Conservation (phyloP, 2,797 vertebrate genomes). For the Acrocephalus scirpaceus region DNA sequence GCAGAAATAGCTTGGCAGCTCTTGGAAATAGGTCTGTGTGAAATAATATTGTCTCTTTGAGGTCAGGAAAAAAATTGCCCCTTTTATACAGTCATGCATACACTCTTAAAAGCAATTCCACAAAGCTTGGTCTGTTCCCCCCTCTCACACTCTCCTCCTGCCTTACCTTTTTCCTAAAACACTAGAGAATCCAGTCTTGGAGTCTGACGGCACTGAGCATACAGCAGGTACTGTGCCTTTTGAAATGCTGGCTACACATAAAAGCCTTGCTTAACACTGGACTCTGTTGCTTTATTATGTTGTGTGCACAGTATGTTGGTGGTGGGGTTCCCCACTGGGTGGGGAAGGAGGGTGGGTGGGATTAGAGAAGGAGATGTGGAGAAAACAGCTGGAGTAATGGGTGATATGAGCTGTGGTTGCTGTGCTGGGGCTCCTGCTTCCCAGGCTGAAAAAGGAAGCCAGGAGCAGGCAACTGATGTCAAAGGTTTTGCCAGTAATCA, state of each 20-base stretch:
- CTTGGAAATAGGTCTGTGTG: constrained; percentile 56
- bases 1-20: constrained; percentile 49
- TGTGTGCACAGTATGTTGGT: not conserved
- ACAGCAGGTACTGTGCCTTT: constrained; percentile 59
- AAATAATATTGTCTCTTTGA: constrained; percentile 71
- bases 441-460: not conserved
- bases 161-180: constrained; percentile 60
- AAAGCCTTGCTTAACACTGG: constrained; percentile 27
- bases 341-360: not conserved
- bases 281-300: constrained; percentile 35
- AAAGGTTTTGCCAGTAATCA: not conserved
- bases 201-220: constrained; percentile 7
- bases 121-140: constrained; percentile 60
- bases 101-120: constrained; percentile 61
- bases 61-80: constrained; percentile 41
- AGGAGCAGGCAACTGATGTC: not conserved
- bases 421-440: not conserved
- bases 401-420: not conserved
- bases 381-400: not conserved
- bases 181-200: constrained; percentile 46
- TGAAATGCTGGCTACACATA: constrained; percentile 47
- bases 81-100: constrained; percentile 55
- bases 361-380: not conserved
- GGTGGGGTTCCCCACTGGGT: not conserved
- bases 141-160: not conserved